A percentile compares a stretch with the other conserved stretches of the same genome.
These are phyloP conservation scores for Diprion similis DNA, from an alignment of 1,140 invertebrate genomes.

Conservation along the genomic window DNA sequence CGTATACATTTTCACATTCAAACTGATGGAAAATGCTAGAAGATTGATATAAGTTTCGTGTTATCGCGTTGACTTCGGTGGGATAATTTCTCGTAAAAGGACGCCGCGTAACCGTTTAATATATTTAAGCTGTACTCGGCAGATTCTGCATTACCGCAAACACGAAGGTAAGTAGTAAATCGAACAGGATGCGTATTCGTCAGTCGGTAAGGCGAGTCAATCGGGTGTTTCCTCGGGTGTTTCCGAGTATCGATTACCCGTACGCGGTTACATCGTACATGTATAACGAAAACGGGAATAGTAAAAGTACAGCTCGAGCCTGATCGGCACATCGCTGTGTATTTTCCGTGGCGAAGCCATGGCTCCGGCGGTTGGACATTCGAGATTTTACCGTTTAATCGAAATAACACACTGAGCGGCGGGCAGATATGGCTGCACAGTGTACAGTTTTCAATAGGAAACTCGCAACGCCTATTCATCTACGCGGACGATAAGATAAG, in stretches of 20 bases:
- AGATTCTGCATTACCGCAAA: not conserved
- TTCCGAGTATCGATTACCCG: not conserved
- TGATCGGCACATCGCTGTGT: not conserved
- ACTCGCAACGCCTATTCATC: not conserved
- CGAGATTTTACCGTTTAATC: not conserved
- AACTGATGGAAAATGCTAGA: too few species aligned
- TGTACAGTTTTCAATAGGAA: not conserved
- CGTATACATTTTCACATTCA: too few species aligned
- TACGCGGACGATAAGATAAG: not conserved
- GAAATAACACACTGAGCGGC: not conserved
- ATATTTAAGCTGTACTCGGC: too few species aligned
- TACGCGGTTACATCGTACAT: not conserved
- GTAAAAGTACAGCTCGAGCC: not conserved
- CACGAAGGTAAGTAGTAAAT: not conserved
- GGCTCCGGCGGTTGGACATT: not conserved
- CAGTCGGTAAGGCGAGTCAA: slow-evolving; percentile 4
- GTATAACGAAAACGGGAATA: not conserved
- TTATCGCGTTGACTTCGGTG: too few species aligned
- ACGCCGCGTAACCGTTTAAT: too few species aligned
- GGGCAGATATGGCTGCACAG: not conserved
- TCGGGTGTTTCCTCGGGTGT: not conserved
- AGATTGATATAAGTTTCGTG: too few species aligned
- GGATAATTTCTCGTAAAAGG: too few species aligned
- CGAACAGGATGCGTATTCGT: not conserved
- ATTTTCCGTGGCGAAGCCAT: not conserved